A percentile compares a stretch with the other conserved stretches of the same genome.
Conservation (phyloP, 2,113 vertebrate species). For the Drymodes brunneopygia region DNA sequence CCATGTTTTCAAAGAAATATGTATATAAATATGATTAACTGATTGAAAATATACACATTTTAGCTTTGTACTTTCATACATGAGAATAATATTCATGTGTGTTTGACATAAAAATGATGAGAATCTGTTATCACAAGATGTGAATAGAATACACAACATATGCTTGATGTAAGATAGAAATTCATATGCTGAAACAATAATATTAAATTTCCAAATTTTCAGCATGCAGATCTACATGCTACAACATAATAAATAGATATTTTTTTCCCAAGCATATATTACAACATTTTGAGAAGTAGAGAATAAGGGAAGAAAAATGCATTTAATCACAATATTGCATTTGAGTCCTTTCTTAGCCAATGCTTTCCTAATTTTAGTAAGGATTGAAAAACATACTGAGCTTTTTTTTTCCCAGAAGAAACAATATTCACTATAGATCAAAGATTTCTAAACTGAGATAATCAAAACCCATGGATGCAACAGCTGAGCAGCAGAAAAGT, state of each 20-base stretch:
- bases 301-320: not conserved
- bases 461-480: conserved; percentile 28
- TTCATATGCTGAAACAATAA: not conserved
- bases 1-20: not conserved
- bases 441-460: conserved; percentile 32
- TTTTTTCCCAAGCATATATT: not conserved
- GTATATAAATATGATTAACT: not conserved
- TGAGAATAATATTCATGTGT: not conserved
- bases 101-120: not conserved
- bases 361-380: not conserved
- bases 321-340: not conserved
- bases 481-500: conserved; percentile 44
- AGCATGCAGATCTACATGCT: not conserved
- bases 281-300: not conserved
- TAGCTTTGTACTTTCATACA: not conserved
- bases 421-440: not conserved
- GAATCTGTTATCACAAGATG: not conserved
- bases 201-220: not conserved
- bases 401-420: not conserved
- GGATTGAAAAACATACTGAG: not conserved
- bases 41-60: not conserved
- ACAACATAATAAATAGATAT: not conserved
- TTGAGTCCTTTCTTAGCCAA: not conserved
- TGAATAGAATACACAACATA: not conserved
- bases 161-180: not conserved